These are phyloP conservation scores for Synergus laeviventris DNA, from an alignment of 2,888 invertebrate genomes.

Conservation along the genomic window DNA sequence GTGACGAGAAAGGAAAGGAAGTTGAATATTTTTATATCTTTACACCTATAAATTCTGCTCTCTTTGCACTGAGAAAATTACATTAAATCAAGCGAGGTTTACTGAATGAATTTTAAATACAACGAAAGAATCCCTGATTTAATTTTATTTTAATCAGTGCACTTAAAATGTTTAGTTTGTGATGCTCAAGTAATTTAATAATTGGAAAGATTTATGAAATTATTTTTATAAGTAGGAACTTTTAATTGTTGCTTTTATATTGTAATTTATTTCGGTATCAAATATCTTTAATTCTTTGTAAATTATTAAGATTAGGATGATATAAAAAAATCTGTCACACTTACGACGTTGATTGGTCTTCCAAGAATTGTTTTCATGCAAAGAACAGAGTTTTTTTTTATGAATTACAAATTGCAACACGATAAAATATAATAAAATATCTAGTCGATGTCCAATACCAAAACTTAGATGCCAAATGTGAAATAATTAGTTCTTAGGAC, in stretches of 20 bases:
- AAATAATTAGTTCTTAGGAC: neutral
- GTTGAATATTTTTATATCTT: slow-evolving; percentile 14
- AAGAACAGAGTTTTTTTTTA: neutral
- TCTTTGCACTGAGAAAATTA: neutral
- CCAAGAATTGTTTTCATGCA: neutral
- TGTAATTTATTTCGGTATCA: neutral
- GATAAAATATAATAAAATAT: neutral
- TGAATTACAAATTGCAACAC: neutral
- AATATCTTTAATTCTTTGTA: neutral
- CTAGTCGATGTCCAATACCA: slow-evolving; percentile 4
- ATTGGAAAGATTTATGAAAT: neutral
- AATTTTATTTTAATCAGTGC: neutral
- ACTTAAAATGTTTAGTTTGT: neutral
- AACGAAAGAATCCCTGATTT: neutral
- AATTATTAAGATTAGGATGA: neutral
- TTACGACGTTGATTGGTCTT: neutral
- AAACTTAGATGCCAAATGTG: neutral
- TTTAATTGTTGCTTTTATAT: neutral
- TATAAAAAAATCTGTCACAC: neutral
- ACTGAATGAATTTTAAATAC: neutral
- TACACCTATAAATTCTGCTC: slow-evolving; percentile 2
- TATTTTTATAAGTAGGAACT: neutral
- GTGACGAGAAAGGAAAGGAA: neutral
- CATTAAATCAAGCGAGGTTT: neutral
- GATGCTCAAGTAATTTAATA: slow-evolving; percentile 18